These are phyloP conservation scores for Druon quercuslanigerum DNA, from an alignment of 1,140 invertebrate species.

Conservation along the genomic window DNA sequence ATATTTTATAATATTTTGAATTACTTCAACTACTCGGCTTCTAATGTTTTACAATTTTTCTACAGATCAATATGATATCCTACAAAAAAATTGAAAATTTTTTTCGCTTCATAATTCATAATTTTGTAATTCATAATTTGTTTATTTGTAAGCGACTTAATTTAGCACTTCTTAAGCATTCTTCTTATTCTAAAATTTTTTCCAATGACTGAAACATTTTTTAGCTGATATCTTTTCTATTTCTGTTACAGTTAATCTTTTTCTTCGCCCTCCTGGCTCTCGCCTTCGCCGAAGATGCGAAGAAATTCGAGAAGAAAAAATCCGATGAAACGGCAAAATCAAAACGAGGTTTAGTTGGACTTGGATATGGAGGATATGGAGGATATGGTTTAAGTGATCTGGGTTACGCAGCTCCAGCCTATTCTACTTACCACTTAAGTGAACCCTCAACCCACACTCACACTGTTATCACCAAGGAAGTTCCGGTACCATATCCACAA, in stretches of 20 bases:
- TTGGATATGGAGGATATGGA: constrained; percentile 46
- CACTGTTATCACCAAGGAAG: constrained; percentile 67
- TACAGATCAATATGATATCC: too few relatives aligned
- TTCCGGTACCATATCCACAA: constrained; percentile 66
- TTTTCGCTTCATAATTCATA: too few relatives aligned
- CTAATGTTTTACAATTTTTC: too few relatives aligned
- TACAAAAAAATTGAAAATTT: too few relatives aligned
- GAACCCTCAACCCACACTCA: constrained; percentile 39
- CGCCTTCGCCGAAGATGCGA: constrained; percentile 54
- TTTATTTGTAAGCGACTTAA: too few relatives aligned
- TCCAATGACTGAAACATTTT: too few relatives aligned
- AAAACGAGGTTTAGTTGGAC: constrained; percentile 65
- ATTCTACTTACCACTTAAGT: constrained; percentile 24
- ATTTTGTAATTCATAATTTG: too few relatives aligned
- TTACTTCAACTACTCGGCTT: too few relatives aligned
- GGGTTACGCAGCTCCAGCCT: not conserved
- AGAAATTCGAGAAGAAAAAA: constrained; percentile 34
- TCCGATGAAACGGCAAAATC: constrained; percentile 52
- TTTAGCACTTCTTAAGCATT: too few relatives aligned
- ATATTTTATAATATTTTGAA: too few relatives aligned
- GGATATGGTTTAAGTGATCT: constrained; percentile 50
- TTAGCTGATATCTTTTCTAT: not conserved
- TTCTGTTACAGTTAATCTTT: constrained; percentile 56
- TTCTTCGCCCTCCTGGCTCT: constrained; percentile 61
- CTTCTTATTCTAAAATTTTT: not conserved